phyloP scores from a whole-genome alignment of 2,888 invertebrate genomes.

The Dusona sp. region DNA sequence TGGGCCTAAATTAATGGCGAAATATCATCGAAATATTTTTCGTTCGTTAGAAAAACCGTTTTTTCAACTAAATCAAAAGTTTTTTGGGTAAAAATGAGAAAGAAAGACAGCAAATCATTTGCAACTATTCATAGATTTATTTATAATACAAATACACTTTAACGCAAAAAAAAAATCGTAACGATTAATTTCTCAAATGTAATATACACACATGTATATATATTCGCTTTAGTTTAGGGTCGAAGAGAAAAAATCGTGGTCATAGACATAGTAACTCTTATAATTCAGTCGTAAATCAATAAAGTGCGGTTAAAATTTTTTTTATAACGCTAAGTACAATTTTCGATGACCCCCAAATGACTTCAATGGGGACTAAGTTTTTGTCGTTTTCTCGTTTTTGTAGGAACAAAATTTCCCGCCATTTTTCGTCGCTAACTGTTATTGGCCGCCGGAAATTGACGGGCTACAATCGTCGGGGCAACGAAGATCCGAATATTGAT shows the following conservation, averaged over 20 bases:
- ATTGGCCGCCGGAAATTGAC: constrained; percentile 2
- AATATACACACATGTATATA: constrained; percentile 58
- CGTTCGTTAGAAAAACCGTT: too few relatives aligned
- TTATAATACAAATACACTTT: constrained; percentile 79
- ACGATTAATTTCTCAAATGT: constrained; percentile 52
- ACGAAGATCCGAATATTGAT: not conserved
- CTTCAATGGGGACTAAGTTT: not conserved
- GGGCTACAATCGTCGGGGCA: not conserved
- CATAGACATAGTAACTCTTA: not conserved
- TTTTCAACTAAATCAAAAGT: too few relatives aligned
- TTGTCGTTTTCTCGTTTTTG: not conserved
- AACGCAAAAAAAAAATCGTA: constrained; percentile 56
- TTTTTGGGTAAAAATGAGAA: not conserved
- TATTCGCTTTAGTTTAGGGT: not conserved
- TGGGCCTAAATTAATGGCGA: too few relatives aligned
- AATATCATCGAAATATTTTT: too few relatives aligned
- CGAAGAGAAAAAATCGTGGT: constrained; percentile 1
- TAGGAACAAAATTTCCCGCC: constrained; percentile 6
- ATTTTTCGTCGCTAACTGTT: not conserved
- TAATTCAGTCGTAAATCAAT: constrained; percentile 7
- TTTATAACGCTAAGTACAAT: constrained; percentile 8
- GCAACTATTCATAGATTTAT: constrained; percentile 73
- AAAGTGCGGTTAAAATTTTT: not conserved
- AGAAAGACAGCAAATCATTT: not conserved
- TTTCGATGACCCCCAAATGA: not conserved